Evolutionary conservation across 37 sponge, comb jelly and placozoan species (phyloP).

Genomic region (Cladorhizidae sp.): DNA sequence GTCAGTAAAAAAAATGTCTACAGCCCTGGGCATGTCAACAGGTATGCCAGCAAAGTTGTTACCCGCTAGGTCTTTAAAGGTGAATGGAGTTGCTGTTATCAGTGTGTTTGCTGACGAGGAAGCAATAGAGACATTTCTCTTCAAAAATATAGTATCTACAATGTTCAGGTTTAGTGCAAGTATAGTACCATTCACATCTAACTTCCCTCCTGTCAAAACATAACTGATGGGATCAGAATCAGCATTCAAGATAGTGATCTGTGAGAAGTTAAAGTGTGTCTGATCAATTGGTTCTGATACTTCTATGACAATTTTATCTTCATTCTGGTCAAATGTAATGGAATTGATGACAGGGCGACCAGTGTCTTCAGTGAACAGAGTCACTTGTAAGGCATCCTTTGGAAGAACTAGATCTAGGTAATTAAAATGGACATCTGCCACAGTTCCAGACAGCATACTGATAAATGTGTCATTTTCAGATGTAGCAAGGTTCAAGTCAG

Average conservation of each 20-base stretch:
- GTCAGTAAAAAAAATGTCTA: slow-evolving; percentile 42
- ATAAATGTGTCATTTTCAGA: slow-evolving; percentile 48
- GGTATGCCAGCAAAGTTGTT: slow-evolving; percentile 64
- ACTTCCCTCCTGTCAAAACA: slow-evolving; percentile 70
- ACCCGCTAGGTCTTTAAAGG: slow-evolving; percentile 63
- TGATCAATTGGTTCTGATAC: slow-evolving; percentile 76
- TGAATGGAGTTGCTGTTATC: slow-evolving; percentile 49
- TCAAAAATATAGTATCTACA: slow-evolving; percentile 63
- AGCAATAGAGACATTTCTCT: slow-evolving; percentile 53
- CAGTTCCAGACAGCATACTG: slow-evolving; percentile 32
- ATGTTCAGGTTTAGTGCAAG: slow-evolving; percentile 45
- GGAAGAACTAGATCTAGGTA: slow-evolving; percentile 35
- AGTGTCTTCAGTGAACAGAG: slow-evolving; percentile 47
- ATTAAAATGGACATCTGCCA: slow-evolving; percentile 72
- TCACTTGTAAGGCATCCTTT: slow-evolving; percentile 55
- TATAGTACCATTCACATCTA: slow-evolving; percentile 15
- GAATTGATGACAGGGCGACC: slow-evolving; percentile 47
- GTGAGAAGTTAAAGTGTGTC: slow-evolving; percentile 49
- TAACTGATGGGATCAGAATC: slow-evolving; percentile 42
- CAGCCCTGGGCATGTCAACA: slow-evolving; percentile 33
- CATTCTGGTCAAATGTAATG: slow-evolving; percentile 70
- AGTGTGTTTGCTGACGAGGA: slow-evolving; percentile 48
- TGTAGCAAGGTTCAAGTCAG: slow-evolving; percentile 47
- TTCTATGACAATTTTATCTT: slow-evolving; percentile 34
- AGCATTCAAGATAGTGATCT: slow-evolving; percentile 58